Evolutionary conservation across 2,113 vertebrate genomes (phyloP).

Genomic region (Glaucidium brasilianum): DNA sequence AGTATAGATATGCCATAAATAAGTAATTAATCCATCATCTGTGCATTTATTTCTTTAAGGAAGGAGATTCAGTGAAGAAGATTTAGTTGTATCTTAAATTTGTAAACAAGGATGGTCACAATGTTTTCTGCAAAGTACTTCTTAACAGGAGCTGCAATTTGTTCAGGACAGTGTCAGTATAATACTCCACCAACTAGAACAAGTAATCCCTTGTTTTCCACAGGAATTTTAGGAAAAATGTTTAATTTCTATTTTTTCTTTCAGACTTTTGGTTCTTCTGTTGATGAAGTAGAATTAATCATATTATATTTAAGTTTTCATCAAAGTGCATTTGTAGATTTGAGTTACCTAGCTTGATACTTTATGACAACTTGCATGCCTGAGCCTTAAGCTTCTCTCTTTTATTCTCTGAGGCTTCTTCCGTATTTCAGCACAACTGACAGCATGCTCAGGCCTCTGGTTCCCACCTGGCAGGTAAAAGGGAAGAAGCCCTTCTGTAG

Average conservation of each 20-base stretch:
- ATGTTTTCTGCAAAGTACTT: background rate
- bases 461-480: background rate
- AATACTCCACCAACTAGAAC: background rate
- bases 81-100: background rate
- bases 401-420: background rate
- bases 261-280: background rate
- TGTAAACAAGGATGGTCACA: background rate
- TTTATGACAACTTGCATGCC: background rate
- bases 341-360: background rate
- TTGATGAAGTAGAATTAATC: conserved; percentile 18
- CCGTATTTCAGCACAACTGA: background rate
- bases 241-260: background rate
- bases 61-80: background rate
- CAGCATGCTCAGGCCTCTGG: background rate
- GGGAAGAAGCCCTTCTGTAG: background rate
- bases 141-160: background rate
- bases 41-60: background rate
- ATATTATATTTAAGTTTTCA: conserved; percentile 31
- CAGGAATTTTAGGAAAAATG: background rate
- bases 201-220: background rate
- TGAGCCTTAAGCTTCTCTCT: background rate
- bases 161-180: background rate
- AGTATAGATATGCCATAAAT: background rate
- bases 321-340: background rate
- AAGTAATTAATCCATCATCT: background rate